A percentile compares a stretch with the other conserved stretches of the same genome.
phyloP scores from a whole-genome alignment of 2,113 vertebrate genomes.

The Oryzias melastigma region DNA sequence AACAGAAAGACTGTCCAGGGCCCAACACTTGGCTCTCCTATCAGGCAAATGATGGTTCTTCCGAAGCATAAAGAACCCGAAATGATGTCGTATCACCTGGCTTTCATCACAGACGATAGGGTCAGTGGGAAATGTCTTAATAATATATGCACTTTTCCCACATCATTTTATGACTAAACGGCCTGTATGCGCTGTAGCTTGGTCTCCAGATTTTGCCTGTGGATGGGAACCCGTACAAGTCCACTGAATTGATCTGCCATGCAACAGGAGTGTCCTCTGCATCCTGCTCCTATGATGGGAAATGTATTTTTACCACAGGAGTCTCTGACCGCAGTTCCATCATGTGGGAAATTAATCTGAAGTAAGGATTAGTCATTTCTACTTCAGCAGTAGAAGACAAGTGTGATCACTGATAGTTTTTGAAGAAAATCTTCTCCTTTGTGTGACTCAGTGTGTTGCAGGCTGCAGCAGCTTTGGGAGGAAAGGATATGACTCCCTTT shows the following conservation, averaged over 20 bases:
- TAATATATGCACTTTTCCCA: background rate
- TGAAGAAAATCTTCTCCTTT: constrained; percentile 8
- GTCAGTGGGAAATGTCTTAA: constrained; percentile 60
- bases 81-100: constrained; percentile 76
- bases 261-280: constrained; percentile 76
- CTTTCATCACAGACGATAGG: constrained; percentile 87
- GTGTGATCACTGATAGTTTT: background rate
- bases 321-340: constrained; percentile 77
- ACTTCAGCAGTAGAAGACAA: background rate
- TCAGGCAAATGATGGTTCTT: constrained; percentile 83
- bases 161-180: background rate
- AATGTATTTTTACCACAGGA: constrained; percentile 85
- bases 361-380: constrained; percentile 63
- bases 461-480: constrained; percentile 83
- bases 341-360: constrained; percentile 84
- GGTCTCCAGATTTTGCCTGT: constrained; percentile 92
- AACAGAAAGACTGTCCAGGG: constrained; percentile 87
- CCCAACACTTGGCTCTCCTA: constrained; percentile 84
- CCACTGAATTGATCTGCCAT: constrained; percentile 85
- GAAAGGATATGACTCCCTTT: constrained; percentile 85
- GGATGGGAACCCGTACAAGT: constrained; percentile 92
- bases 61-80: constrained; percentile 52
- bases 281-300: constrained; percentile 80
- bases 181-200: constrained; percentile 72
- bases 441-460: constrained; percentile 80